Percentiles rank a stretch among this genome's conserved stretches.
These are phyloP conservation scores for Ceyx erithaca DNA, from an alignment of 2,797 vertebrate genomes.

Conservation along the genomic window DNA sequence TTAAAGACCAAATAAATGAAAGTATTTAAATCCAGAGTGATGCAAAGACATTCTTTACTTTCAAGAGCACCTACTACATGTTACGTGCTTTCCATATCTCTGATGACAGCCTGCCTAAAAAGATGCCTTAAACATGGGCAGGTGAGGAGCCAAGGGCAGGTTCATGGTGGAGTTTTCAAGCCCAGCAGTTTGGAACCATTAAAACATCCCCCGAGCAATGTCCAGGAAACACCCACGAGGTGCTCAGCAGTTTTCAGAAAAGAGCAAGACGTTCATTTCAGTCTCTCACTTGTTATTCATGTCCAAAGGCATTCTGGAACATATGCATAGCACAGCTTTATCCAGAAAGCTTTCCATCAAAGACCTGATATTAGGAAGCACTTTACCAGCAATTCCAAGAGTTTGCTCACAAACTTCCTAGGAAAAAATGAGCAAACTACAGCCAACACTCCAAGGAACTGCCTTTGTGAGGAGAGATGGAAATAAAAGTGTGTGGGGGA, in stretches of 20 bases:
- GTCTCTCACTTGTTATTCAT: neutral
- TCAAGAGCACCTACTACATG: neutral
- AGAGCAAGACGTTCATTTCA: neutral
- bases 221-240: neutral
- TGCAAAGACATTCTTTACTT: neutral
- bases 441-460: neutral
- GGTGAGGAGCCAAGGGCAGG: neutral
- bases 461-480: neutral
- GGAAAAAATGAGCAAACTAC: slow-evolving; percentile 1
- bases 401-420: neutral
- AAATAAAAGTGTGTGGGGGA: neutral
- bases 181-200: neutral
- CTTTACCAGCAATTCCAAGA: neutral
- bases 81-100: neutral
- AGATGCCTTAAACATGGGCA: neutral
- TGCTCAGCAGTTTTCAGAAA: neutral
- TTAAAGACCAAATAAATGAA: neutral
- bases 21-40: slow-evolving; percentile 4
- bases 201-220: neutral
- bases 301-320: neutral
- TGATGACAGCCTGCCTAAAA: neutral
- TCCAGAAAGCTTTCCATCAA: neutral
- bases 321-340: neutral
- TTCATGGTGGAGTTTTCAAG: neutral
- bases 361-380: neutral